A percentile compares a stretch with the other conserved stretches of the same genome.
These are phyloP conservation scores for Cygnus atratus DNA, from an alignment of 2,113 vertebrate genomes.

Conservation along the genomic window DNA sequence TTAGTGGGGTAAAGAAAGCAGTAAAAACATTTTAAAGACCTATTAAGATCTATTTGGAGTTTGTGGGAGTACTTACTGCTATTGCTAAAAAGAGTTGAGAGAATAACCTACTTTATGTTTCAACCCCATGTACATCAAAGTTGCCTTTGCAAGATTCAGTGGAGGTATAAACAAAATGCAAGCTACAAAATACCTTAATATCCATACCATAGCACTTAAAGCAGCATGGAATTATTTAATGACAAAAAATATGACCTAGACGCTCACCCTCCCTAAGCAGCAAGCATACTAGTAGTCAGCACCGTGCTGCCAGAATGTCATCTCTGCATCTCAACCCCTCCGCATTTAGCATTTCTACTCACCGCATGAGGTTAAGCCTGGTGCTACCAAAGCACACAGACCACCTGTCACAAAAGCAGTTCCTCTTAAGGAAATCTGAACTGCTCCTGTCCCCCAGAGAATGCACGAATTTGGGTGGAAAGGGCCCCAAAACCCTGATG, in stretches of 20 bases:
- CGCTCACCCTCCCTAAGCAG: background rate
- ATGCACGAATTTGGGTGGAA: background rate
- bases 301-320: background rate
- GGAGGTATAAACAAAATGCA: background rate
- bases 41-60: background rate
- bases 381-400: background rate
- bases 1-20: background rate
- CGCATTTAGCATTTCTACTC: background rate
- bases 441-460: background rate
- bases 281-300: background rate
- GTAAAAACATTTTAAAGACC: background rate
- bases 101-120: background rate
- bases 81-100: background rate
- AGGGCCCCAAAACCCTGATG: background rate
- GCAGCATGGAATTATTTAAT: background rate
- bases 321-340: background rate
- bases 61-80: background rate
- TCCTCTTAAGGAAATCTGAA: background rate
- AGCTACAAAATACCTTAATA: background rate
- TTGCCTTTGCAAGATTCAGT: background rate
- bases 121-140: background rate
- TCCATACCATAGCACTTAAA: background rate
- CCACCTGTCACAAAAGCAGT: background rate
- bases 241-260: background rate
- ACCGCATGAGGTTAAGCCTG: background rate